Evolutionary conservation across 2,888 invertebrate species (phyloP), one percentile per base, ranked within the genome.

Genomic region (Pterobdella sp.): DNA sequence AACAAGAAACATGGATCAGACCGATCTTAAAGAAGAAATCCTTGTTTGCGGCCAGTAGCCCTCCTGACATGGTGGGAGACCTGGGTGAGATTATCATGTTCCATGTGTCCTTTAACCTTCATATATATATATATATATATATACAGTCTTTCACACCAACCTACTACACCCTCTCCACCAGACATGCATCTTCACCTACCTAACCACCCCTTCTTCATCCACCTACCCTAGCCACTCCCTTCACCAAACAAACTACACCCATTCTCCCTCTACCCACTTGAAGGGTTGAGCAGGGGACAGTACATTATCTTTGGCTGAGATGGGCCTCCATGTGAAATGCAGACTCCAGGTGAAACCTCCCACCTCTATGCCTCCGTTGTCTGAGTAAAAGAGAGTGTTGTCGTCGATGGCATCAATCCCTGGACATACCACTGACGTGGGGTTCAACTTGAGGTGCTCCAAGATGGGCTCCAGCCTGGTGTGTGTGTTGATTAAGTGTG

Each of bases 351-450:
- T 84, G 79, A 85, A 85, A 0, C 83, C 82, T 0, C 84, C 85
- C 0, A 52, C 26, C 42, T 29, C 42, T 18, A 70, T 31, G 42
- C 81, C 80, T 3, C 82, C 81, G 2, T 80, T 79, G 4, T 78
- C 79, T 1, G 79, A 80, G 76, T 81, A 83, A 71, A 78, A 77
- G n/a, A 94, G 87, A 68, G 88, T 90, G 78, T 88, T 87, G 76
- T 91, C 90, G 82, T 92, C 91, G 79, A 97, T 94, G 73, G 92
- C 91, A 85, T 97, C 97, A 77, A 97, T 97, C 79, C 94, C 92
- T 66, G 97, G 97, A 79, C 94, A 92, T 72, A 94, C 86, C 10
- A 95, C 92, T 18, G 91, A 89, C 35, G 88, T 89, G 0, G 88
- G 86, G 49, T 91, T 88, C 77, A 92, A 89, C 84, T 90, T 90